Percentiles rank a stretch among this genome's conserved stretches.
Evolutionary conservation across 1,140 invertebrate species (phyloP).

Genomic region (Muscidifurax raptorellus): DNA sequence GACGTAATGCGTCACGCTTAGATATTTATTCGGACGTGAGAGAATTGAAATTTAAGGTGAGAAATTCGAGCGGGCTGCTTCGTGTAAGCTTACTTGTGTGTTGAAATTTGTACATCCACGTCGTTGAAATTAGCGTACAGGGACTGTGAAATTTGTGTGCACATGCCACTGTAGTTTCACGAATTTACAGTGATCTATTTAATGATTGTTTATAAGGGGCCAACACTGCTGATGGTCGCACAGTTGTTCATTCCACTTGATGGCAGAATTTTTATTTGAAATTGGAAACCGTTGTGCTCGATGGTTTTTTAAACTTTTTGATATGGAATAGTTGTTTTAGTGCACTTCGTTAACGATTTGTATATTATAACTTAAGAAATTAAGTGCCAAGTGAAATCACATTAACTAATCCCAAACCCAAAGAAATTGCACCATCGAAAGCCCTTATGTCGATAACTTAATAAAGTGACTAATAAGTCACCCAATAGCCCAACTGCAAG

Average conservation of each 20-base stretch:
- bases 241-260: neutral
- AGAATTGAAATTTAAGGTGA: neutral
- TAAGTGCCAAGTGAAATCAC: too few species aligned
- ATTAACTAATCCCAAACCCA: neutral
- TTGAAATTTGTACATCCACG: neutral
- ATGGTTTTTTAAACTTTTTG: too few species aligned
- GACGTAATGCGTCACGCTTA: neutral
- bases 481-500: neutral
- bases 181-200: neutral
- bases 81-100: neutral
- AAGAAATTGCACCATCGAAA: neutral
- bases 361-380: too few species aligned
- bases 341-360: too few species aligned
- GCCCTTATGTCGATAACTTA: neutral
- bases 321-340: too few species aligned
- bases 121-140: neutral
- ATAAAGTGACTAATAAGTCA: too few species aligned
- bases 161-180: neutral
- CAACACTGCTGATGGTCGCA: neutral
- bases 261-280: too few species aligned
- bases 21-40: neutral
- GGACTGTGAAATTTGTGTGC: neutral
- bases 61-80: neutral
- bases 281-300: too few species aligned
- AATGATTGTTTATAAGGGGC: neutral